phyloP scores from a whole-genome alignment of 2,113 vertebrate genomes.

The Ellobius talpinus region DNA sequence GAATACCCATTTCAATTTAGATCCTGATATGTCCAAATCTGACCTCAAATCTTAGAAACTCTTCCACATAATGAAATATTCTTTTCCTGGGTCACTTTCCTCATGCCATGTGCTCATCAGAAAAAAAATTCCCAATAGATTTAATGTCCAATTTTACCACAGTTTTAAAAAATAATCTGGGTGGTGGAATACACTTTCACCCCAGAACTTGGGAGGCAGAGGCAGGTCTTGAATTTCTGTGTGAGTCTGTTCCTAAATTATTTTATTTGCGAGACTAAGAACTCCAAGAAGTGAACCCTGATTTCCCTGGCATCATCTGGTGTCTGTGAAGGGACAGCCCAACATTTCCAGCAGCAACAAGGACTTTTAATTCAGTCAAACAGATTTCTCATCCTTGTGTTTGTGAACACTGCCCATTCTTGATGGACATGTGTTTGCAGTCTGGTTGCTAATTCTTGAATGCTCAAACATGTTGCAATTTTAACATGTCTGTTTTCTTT shows the following conservation, averaged over 20 bases:
- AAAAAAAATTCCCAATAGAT: background rate
- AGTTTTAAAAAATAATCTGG: background rate
- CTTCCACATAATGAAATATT: background rate
- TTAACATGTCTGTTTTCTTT: background rate
- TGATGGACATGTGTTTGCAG: background rate
- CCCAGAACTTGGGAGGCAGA: background rate
- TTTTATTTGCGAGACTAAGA: background rate
- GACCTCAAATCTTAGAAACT: too few relatives aligned
- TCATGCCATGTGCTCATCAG: background rate
- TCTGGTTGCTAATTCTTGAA: background rate
- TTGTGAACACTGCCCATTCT: background rate
- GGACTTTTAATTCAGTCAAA: background rate
- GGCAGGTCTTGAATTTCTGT: background rate
- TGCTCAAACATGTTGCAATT: background rate
- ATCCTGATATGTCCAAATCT: background rate
- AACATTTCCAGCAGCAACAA: background rate
- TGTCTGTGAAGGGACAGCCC: background rate
- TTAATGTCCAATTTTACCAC: background rate
- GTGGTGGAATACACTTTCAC: background rate
- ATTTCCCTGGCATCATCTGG: background rate
- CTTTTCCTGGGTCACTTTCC: background rate
- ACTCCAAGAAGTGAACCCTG: background rate
- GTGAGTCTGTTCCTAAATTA: background rate
- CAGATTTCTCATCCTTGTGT: background rate
- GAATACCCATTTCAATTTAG: background rate